A percentile compares a stretch with the other conserved stretches of the same genome.
phyloP scores from a whole-genome alignment of 2,797 vertebrate genomes.

The Neopelma chrysocephalum region DNA sequence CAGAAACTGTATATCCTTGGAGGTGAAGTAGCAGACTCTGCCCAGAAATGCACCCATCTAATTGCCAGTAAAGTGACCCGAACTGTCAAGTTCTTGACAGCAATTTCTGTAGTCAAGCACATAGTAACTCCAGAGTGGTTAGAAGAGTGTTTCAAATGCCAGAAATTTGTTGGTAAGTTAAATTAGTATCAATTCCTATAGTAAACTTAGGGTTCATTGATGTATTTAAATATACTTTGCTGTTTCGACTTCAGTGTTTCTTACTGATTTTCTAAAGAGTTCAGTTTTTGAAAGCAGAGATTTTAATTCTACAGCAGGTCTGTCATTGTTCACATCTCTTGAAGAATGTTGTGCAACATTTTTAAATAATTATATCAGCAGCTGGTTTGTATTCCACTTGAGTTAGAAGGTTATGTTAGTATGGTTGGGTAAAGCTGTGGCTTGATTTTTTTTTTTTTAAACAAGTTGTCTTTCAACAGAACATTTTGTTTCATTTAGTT shows the following conservation, averaged over 20 bases:
- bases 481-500: neutral
- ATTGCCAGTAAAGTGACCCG: constrained; percentile 92
- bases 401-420: neutral
- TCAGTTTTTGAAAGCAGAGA: neutral
- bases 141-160: constrained; percentile 92
- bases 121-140: constrained; percentile 94
- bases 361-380: neutral
- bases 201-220: neutral
- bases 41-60: constrained; percentile 91
- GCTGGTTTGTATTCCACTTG: neutral
- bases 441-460: neutral
- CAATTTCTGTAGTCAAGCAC: constrained; percentile 91
- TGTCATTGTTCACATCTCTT: neutral
- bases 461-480: neutral
- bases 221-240: neutral
- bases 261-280: neutral
- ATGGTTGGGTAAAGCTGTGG: neutral
- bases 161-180: constrained; percentile 90
- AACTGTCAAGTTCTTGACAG: constrained; percentile 95
- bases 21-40: constrained; percentile 88
- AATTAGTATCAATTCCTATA: neutral
- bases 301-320: neutral
- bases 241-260: neutral
- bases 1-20: constrained; percentile 93
- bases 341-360: neutral